Evolutionary conservation across 1,140 invertebrate genomes (phyloP).

Genomic region (Mizuhopecten yessoensis): DNA sequence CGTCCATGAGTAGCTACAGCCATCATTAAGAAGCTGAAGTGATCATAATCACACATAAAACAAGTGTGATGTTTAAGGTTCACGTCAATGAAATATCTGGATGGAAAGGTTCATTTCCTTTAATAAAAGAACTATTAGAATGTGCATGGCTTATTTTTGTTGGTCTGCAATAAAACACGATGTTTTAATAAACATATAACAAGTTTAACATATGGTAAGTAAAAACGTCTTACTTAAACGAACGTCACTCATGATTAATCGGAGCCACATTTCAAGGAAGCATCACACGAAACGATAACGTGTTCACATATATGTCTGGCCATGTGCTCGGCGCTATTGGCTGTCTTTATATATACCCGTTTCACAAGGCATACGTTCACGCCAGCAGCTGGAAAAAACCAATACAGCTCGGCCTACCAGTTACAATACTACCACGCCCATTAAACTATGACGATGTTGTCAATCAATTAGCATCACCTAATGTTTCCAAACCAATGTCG

Average conservation of each 20-base stretch:
- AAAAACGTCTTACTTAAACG: background rate
- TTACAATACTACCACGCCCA: background rate
- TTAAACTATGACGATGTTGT: background rate
- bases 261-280: background rate
- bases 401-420: background rate
- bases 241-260: background rate
- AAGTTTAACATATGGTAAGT: background rate
- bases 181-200: background rate
- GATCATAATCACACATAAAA: constrained; percentile 13
- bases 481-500: background rate
- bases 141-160: background rate
- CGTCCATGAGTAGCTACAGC: background rate
- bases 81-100: background rate
- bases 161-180: background rate
- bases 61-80: background rate
- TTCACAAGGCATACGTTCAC: no score
- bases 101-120: background rate
- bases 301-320: background rate
- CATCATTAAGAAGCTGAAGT: background rate
- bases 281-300: background rate
- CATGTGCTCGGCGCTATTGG: background rate
- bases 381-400: no score
- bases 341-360: no score
- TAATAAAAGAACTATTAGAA: background rate
- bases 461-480: constrained; percentile 25